A percentile compares a stretch with the other conserved stretches of the same genome.
Conservation (phyloP, 2,797 vertebrate genomes). For the Rachycentron canadum region DNA sequence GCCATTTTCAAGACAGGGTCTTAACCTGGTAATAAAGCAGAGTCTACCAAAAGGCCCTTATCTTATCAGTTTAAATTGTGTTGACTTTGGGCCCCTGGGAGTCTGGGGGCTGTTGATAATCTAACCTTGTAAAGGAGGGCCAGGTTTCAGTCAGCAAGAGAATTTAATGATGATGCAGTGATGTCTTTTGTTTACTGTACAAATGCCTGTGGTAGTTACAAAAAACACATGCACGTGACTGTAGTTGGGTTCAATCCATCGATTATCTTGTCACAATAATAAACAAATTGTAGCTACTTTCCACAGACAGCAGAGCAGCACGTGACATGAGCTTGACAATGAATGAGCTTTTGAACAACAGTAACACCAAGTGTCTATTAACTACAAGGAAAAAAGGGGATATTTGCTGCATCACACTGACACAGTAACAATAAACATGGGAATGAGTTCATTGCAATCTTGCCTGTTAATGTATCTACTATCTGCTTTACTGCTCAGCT, state of each 20-base stretch:
- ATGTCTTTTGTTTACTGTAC: background rate
- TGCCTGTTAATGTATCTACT: background rate
- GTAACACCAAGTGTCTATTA: slow-evolving; percentile 31
- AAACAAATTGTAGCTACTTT: slow-evolving; percentile 37
- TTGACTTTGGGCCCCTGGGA: background rate
- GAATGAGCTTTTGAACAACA: slow-evolving; percentile 46
- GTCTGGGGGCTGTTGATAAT: background rate
- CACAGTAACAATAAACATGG: slow-evolving; percentile 20
- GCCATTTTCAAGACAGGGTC: background rate
- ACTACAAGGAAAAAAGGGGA: slow-evolving; percentile 6
- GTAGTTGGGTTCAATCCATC: slow-evolving; percentile 12
- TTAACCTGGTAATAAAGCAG: background rate
- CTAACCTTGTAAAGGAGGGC: too few species aligned
- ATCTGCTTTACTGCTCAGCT: background rate
- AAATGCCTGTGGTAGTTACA: background rate
- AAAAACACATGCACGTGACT: background rate
- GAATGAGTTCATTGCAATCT: background rate
- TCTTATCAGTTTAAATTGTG: background rate
- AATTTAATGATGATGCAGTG: background rate
- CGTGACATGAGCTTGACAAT: slow-evolving; percentile 34
- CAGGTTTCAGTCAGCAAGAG: background rate
- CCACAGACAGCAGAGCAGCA: slow-evolving; percentile 23
- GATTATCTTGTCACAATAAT: slow-evolving; percentile 50
- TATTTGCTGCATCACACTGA: slow-evolving; percentile 38
- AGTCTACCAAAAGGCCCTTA: background rate